Conservation (phyloP, 92 coral and sea anemone species). For the Isaurus tuberculatus region DNA sequence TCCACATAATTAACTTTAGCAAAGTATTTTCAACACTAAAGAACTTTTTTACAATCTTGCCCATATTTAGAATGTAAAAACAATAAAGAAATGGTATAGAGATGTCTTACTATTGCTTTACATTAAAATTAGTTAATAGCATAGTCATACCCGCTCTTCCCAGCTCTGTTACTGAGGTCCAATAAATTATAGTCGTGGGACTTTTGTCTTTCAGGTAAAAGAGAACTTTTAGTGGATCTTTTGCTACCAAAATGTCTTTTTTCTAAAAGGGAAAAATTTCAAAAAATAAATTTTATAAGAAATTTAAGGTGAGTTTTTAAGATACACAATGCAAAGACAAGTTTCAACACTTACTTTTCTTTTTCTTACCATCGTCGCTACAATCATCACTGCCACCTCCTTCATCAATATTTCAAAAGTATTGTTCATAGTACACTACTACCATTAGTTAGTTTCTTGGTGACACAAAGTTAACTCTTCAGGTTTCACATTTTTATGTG, state of each 20-base stretch:
- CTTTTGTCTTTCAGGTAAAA: conserved; percentile 2
- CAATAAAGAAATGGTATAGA: too few relatives aligned
- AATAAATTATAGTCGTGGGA: neutral
- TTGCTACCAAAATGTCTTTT: neutral
- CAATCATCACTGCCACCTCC: neutral
- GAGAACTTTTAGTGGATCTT: neutral
- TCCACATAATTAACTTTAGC: too few relatives aligned
- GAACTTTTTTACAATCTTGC: too few relatives aligned
- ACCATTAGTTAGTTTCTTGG: neutral
- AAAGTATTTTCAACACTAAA: too few relatives aligned
- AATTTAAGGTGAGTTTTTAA: neutral
- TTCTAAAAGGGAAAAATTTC: neutral
- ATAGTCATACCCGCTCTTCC: neutral
- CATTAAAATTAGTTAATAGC: too few relatives aligned
- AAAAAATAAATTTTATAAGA: neutral
- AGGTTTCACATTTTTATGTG: neutral
- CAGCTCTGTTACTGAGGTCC: neutral
- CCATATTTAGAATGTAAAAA: too few relatives aligned
- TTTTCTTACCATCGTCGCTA: neutral
- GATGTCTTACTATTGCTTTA: too few relatives aligned
- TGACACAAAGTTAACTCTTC: neutral
- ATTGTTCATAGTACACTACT: neutral
- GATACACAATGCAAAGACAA: neutral
- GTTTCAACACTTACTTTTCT: neutral
- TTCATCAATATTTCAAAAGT: neutral